A percentile compares a stretch with the other conserved stretches of the same genome.
phyloP scores from a whole-genome alignment of 2,888 invertebrate species.

The Orgyia antiqua region DNA sequence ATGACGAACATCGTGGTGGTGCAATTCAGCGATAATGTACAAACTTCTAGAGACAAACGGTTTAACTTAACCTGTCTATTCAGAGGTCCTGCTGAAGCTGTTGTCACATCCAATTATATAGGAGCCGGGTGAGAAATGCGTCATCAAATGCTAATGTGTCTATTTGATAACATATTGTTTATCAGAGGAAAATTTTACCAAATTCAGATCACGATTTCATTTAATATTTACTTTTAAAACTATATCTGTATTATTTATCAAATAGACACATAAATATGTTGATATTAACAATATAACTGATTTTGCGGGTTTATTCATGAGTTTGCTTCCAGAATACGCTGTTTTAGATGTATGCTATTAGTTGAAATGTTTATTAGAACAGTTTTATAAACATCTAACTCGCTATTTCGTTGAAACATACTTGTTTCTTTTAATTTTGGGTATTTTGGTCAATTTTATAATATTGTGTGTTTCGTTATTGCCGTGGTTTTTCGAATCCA shows the following conservation, averaged over 20 bases:
- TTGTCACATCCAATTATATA: slow-evolving; percentile 94
- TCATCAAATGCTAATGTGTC: slow-evolving; percentile 18
- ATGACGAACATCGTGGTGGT: slow-evolving; percentile 96
- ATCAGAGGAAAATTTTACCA: not conserved
- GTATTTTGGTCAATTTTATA: slow-evolving; percentile 27
- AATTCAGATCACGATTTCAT: not conserved
- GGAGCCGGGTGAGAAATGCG: slow-evolving; percentile 86
- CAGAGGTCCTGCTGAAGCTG: slow-evolving; percentile 94
- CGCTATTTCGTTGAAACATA: slow-evolving; percentile 22
- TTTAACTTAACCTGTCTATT: slow-evolving; percentile 96
- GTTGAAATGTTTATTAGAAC: slow-evolving; percentile 17
- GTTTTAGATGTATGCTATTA: slow-evolving; percentile 17
- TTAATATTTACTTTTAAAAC: not conserved
- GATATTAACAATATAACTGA: slow-evolving; percentile 22
- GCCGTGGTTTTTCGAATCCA: slow-evolving; percentile 18
- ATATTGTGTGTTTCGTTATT: slow-evolving; percentile 10
- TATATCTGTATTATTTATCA: slow-evolving; percentile 9
- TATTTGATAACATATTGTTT: slow-evolving; percentile 26
- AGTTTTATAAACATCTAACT: slow-evolving; percentile 30
- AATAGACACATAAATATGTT: slow-evolving; percentile 13
- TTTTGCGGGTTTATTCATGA: slow-evolving; percentile 21
- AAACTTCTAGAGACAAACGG: slow-evolving; percentile 92
- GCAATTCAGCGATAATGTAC: slow-evolving; percentile 95
- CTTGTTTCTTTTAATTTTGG: slow-evolving; percentile 29
- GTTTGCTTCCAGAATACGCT: slow-evolving; percentile 21